Conservation (phyloP, 2,797 vertebrate species). For the Alouatta caraya region DNA sequence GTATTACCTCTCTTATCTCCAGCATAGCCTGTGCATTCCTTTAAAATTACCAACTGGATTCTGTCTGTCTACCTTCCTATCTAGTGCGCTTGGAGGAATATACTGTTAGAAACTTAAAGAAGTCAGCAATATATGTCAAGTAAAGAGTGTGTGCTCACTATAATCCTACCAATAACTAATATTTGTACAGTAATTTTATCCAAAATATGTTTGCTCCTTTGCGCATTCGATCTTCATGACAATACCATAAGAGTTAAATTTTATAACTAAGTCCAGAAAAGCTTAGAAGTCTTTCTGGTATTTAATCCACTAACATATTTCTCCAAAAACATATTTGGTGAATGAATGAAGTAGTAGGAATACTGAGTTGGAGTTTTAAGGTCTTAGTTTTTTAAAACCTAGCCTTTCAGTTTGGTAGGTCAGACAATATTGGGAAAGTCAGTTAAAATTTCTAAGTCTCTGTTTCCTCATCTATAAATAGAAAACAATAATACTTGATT, state of each 20-base stretch:
- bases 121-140: background rate
- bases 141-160: background rate
- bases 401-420: background rate
- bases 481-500: background rate
- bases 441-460: slow-evolving; percentile 10
- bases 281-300: background rate
- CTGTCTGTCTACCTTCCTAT: background rate
- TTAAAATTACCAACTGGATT: slow-evolving; percentile 23
- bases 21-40: background rate
- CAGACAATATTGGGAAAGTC: background rate
- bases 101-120: slow-evolving; percentile 30
- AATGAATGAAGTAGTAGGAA: background rate
- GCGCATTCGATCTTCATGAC: background rate
- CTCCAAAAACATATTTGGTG: background rate
- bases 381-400: background rate
- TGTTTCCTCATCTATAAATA: background rate
- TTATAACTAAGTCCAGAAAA: background rate
- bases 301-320: background rate
- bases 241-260: background rate
- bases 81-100: background rate
- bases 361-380: background rate
- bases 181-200: background rate
- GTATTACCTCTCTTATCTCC: background rate
- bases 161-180: background rate
- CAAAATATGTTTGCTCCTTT: background rate